Base-by-base conservation (phyloP, 2,113 vertebrate genomes). In the Gadus chalcogrammus region DNA sequence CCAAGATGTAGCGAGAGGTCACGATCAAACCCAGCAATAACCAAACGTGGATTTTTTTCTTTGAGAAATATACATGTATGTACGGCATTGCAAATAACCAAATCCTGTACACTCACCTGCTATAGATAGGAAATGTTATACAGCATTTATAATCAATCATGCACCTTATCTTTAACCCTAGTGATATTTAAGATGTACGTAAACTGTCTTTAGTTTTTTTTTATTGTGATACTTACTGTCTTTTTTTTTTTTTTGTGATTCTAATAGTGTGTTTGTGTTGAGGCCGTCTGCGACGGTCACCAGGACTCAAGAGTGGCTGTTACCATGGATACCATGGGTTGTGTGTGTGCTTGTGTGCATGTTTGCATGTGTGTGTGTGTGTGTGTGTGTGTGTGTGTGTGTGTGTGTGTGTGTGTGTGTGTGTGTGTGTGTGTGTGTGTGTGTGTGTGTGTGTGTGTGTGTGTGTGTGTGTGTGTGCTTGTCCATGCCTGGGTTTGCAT, bases 101-200 rank as follows among this genome's bases (percentile, higher is more conserved):
- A 92, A 92, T 85, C 87, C 83, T 86, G 81, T 90, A 79, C 87
- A 84, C 88, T 88, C 79, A 77, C 76, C 66, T 82, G 76, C 76
- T 89, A 79, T 84, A 85, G 78, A 76, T 84, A 86, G 82, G 67
- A 76, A 85, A 80, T 69, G 69, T 89, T 84, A 87, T 76, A 80
- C 70, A 84, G 85, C 83, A 79, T 91, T 89, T 90, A 88, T 89
- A 89, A 85, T 88, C 82, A 67, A 81, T 76, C 81, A 83, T 83
- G 91, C 90, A 91, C 90, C 90, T 92, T 90, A 90, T 83, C 85
- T 86, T 86, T 88, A 88, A 87, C 85, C 85, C 63, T 80, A 85
- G 78, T 85, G 81, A 84, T 87, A 85, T 88, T 89, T 86, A 84
- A 86, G 76, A 73, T 84, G 84, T 89, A 80, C 68, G 83, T 79